Conservation (phyloP, 2,888 invertebrate genomes). For the Lithodes maja region DNA sequence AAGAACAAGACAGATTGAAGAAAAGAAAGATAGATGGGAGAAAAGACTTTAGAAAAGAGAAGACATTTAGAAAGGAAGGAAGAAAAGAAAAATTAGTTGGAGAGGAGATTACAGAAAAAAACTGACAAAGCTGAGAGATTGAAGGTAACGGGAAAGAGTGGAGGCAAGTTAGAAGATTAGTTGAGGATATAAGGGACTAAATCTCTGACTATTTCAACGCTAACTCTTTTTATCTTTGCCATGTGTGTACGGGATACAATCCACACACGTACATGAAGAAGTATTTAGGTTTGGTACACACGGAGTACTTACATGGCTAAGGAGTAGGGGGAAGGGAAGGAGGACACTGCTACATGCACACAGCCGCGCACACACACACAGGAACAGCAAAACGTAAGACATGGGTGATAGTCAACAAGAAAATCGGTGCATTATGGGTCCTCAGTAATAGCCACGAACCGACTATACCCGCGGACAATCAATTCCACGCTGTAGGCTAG, state of each 20-base stretch:
- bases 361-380: neutral
- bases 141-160: neutral
- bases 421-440: neutral
- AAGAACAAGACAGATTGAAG: neutral
- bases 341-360: neutral
- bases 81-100: neutral
- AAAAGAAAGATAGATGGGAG: neutral
- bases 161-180: neutral
- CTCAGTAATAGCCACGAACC: neutral
- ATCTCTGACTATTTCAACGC: slow-evolving; percentile 3
- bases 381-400: slow-evolving; percentile 7
- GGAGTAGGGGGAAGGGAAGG: neutral
- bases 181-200: neutral
- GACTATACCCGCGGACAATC: too few relatives aligned
- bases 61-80: neutral
- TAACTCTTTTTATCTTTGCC: neutral
- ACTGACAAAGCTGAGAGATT: neutral
- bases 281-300: neutral
- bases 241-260: neutral
- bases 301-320: neutral
- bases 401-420: slow-evolving; percentile 11
- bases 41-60: neutral
- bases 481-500: too few relatives aligned
- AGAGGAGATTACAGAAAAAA: neutral
- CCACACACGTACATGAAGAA: neutral